A percentile compares a stretch with the other conserved stretches of the same genome.
Conservation (phyloP, 2,113 vertebrate genomes). For the Rhagologus leucostigma region DNA sequence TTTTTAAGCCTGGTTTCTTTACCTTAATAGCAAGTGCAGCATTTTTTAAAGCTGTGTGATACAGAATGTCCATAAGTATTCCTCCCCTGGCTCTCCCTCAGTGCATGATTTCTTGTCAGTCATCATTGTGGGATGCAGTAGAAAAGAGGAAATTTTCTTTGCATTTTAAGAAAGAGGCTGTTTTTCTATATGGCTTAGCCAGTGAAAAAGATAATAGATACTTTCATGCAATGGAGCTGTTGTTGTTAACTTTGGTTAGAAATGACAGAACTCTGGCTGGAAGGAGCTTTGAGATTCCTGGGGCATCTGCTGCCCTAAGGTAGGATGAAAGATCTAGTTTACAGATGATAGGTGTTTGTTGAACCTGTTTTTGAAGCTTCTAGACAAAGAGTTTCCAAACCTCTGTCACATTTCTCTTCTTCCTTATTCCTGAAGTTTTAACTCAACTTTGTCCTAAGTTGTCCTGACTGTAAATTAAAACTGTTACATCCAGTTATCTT, state of each 20-base stretch:
- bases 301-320: neutral
- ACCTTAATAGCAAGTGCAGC: neutral
- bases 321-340: neutral
- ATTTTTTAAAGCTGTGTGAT: neutral
- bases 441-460: neutral
- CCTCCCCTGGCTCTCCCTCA: neutral
- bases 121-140: neutral
- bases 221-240: neutral
- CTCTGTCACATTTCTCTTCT: neutral
- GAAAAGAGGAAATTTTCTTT: neutral
- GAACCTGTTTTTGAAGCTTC: neutral
- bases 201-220: neutral
- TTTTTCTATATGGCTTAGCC: neutral
- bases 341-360: neutral
- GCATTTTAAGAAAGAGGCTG: neutral
- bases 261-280: neutral
- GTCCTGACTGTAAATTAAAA: neutral
- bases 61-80: neutral
- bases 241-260: neutral
- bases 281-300: neutral
- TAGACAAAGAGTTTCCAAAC: neutral
- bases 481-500: neutral
- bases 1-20: neutral
- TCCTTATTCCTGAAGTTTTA: neutral
- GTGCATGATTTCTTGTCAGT: neutral